Evolutionary conservation across 2,113 vertebrate species (phyloP).

Genomic region (Syngnathoides biaculeatus): DNA sequence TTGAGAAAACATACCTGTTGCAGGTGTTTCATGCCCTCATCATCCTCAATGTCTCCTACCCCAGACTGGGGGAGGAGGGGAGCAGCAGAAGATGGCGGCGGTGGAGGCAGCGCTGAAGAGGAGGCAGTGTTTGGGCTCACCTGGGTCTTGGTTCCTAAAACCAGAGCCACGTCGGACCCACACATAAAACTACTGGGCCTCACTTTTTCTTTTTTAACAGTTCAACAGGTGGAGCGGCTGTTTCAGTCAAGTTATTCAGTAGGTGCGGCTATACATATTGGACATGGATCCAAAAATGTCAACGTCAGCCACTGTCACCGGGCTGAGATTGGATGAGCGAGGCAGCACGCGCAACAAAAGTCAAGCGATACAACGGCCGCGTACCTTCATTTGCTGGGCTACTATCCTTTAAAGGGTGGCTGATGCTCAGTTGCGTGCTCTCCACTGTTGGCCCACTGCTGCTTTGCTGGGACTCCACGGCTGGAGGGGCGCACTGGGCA

Average conservation of each 20-base stretch:
- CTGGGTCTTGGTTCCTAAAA: conserved; percentile 63
- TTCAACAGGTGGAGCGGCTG: conserved; percentile 4
- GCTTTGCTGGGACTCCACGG: conserved; percentile 47
- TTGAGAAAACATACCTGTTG: conserved; percentile 78
- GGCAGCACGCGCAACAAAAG: background rate
- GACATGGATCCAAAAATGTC: conserved; percentile 50
- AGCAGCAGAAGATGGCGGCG: conserved; percentile 75
- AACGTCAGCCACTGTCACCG: background rate
- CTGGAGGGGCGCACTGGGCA: conserved; percentile 48
- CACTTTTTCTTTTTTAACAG: conserved; percentile 7
- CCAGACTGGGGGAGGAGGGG: conserved; percentile 69
- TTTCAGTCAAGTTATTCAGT: conserved; percentile 50
- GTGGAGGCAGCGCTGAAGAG: conserved; percentile 69
- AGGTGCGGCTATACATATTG: conserved; percentile 39
- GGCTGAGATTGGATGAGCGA: background rate
- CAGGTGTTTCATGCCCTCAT: conserved; percentile 90
- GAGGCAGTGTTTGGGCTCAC: conserved; percentile 54
- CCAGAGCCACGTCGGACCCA: conserved; percentile 50
- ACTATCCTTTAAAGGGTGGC: conserved; percentile 60
- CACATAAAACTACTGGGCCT: conserved; percentile 3
- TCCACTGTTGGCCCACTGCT: conserved; percentile 52
- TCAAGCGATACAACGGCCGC: background rate
- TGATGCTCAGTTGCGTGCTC: conserved; percentile 65
- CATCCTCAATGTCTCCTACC: conserved; percentile 85
- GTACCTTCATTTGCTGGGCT: conserved; percentile 67